Evolutionary conservation across 2,113 vertebrate species (phyloP), one percentile per base, ranked within the genome.

Genomic region (Pseudopipra pipra): DNA sequence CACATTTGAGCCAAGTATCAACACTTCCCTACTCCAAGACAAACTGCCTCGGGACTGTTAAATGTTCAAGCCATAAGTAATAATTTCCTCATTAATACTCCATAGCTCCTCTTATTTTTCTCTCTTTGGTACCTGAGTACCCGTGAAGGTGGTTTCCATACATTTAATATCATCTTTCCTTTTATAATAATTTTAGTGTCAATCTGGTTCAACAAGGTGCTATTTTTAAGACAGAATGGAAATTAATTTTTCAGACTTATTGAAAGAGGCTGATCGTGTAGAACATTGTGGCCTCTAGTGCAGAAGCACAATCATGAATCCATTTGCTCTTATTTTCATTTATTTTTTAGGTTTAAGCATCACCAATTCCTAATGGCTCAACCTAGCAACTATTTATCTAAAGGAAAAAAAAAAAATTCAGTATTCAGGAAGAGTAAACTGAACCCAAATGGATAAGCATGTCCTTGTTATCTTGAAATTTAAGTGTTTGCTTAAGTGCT

Each of bases 151-250:
- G 66, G 41, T 70, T 94, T 90, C 23, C 58, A 76, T 72, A 87
- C n/a, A 66, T 85, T 91, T 87, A 87, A 82, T 90, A 89, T 52
- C 20, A 76, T 90, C 85, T 83, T 93, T 75, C 79, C 59, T 76
- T 85, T 96, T 87, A 37, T 72, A 85, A 78, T 15, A 5, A 87
- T 94, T 95, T 93, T 80, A 63, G 43, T 46, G 41, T 93, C 79
- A 63, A n/a, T 93, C 47, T 73, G 74, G 44, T 91, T 96, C 92
- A 94, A 44, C 4, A 9, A 74, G 37, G 66, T 79, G 55, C n/a
- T 93, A 56, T 95, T 96, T 95, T 97, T 79, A 87, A 82, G 51
- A 43, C 43, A 82, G 73, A 93, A 91, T 82, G 37, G 75, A 80
- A 95, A 91, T 84, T 67, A 87, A 52, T 95, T 75, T 87, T 93